Evolutionary conservation across 2,113 vertebrate genomes (phyloP), one percentile per base, ranked within the genome.

Genomic region (Sceloporus undulatus): DNA sequence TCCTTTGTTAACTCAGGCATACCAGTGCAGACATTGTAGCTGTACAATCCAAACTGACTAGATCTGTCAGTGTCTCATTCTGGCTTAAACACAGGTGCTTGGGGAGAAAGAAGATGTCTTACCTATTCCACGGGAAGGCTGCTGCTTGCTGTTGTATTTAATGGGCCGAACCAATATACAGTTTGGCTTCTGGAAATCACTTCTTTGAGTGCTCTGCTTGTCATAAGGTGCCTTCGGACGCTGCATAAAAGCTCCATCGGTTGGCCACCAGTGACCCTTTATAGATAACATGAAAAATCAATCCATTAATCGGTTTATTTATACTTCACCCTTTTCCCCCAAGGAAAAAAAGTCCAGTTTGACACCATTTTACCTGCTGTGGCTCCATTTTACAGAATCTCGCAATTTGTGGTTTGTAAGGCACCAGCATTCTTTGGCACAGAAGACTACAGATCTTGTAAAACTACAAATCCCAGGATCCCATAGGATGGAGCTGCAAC

Each of bases 201-300:
- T 87, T 81, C 94, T 96, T 82, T 93, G 91, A 18, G 95, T 95
- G 70, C 92, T 97, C 79, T 93, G 71, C 71, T 83, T 94, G 83
- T 96, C 95, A 38, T 95, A 96, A 10, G 42, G 27, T 82, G 93
- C 90, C 75, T 68, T 91, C n/a, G n/a, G 84, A 86, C 1, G 11
- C 71, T 25, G 54, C 38, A 54, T 2, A 0, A 16, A 1, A 42
- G 76, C 48, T 80, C 82, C 70, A 34, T 6, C 38, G 87, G 66
- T 85, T 21, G 92, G 82, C 95, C 95, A 96, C 94, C 96, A 96
- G 18, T 74, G 79, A 87, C 65, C 87, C 96, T 97, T 91, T 90
- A 81, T 52, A 91, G 68, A 29, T 54, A 86, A 87, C 79, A 91
- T 68, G 73, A 87, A 68, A n/a, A 52, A 85, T 62, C 59, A 62